Conservation (phyloP, 2,888 invertebrate genomes). For the Eupeodes latifasciatus region DNA sequence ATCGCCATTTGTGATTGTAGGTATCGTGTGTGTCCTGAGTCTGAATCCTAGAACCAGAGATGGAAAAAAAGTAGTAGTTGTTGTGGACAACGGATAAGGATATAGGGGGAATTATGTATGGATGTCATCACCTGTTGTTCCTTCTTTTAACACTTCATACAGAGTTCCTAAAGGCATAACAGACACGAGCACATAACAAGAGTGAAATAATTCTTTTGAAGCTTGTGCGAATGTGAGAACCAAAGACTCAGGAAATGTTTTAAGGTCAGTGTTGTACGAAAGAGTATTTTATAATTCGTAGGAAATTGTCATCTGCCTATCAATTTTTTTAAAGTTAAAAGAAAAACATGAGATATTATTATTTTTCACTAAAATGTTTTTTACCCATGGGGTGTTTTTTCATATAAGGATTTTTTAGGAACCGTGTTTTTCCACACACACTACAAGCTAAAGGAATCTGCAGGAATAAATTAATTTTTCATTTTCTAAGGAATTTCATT, state of each 20-base stretch:
- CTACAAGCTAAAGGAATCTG: too few relatives aligned
- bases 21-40: conserved; percentile 14
- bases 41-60: not conserved
- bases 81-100: conserved; percentile 13
- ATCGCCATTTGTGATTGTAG: not conserved
- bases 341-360: too few relatives aligned
- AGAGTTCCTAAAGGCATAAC: too few relatives aligned
- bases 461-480: too few relatives aligned
- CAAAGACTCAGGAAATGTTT: not conserved
- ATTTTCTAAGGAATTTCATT: too few relatives aligned
- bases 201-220: not conserved
- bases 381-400: too few relatives aligned
- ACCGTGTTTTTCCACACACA: too few relatives aligned
- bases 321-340: not conserved
- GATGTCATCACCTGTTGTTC: conserved; percentile 64
- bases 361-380: too few relatives aligned
- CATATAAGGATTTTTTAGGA: too few relatives aligned
- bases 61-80: not conserved
- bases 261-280: not conserved
- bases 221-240: not conserved
- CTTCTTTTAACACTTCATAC: conserved; percentile 31
- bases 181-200: not conserved
- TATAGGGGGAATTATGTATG: not conserved
- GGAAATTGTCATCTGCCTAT: not conserved
- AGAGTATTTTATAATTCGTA: not conserved